These are phyloP conservation scores for Octonoba sinensis DNA, from an alignment of 2,888 invertebrate genomes.

Conservation along the genomic window DNA sequence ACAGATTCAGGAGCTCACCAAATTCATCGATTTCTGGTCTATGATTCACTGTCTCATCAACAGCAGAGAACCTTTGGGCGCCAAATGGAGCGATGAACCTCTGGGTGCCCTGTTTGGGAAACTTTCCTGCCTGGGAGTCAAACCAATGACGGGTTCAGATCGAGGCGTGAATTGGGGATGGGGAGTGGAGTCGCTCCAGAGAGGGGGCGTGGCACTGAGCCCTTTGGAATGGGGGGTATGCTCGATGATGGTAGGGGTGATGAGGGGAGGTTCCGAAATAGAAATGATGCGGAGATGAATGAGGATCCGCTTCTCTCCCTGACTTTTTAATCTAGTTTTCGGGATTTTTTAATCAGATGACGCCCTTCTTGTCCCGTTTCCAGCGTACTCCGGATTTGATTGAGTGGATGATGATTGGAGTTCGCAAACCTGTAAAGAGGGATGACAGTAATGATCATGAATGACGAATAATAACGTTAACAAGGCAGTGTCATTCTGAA, in stretches of 20 bases:
- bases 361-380: not conserved
- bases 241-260: conserved; percentile 24
- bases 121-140: conserved; percentile 20
- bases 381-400: too few relatives aligned
- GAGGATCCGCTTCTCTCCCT: conserved; percentile 19
- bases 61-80: conserved; percentile 14
- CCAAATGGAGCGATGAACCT: conserved; percentile 33
- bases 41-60: conserved; percentile 27
- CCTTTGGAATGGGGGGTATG: conserved; percentile 19
- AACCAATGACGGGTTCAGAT: conserved; percentile 43
- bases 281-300: conserved; percentile 37
- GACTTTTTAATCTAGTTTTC: conserved; percentile 38
- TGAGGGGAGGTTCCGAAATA: conserved; percentile 21
- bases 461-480: too few relatives aligned
- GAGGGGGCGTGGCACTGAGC: conserved; percentile 29
- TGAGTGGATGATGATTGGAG: too few relatives aligned
- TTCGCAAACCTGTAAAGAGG: too few relatives aligned
- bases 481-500: too few relatives aligned
- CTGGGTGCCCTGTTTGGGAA: conserved; percentile 12
- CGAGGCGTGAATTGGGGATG: conserved; percentile 41
- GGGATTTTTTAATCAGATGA: conserved; percentile 24
- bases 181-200: conserved; percentile 3
- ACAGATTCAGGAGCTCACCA: too few relatives aligned
- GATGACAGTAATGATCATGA: too few relatives aligned
- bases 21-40: conserved; percentile 15